Conservation (phyloP, 2,797 vertebrate species). For the Cirrhinus molitorella region DNA sequence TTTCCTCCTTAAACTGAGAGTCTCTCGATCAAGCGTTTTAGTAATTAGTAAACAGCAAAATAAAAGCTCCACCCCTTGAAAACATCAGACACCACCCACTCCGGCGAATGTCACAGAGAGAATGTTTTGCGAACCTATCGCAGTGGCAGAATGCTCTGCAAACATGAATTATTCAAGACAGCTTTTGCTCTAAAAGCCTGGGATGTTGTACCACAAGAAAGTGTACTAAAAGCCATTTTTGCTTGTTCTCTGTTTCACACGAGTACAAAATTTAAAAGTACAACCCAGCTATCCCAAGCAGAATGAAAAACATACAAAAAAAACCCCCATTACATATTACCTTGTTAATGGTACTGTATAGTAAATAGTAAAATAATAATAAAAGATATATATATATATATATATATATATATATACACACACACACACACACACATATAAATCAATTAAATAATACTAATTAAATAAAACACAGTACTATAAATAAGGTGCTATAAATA, state of each 20-base stretch:
- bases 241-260: conserved; percentile 52
- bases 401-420: too few species aligned
- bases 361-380: too few species aligned
- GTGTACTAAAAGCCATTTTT: conserved; percentile 57
- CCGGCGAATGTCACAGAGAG: conserved; percentile 69
- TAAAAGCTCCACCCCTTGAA: conserved; percentile 43
- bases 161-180: conserved; percentile 90
- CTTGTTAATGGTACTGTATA: neutral
- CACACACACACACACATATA: too few species aligned
- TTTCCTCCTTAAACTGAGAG: conserved; percentile 61
- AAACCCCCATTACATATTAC: neutral
- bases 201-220: conserved; percentile 65
- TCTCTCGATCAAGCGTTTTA: conserved; percentile 62
- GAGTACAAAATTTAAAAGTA: conserved; percentile 40
- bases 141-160: conserved; percentile 71
- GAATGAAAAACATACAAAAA: neutral
- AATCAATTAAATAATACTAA: too few species aligned
- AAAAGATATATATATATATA: too few species aligned
- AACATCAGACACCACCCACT: conserved; percentile 57
- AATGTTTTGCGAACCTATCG: conserved; percentile 79
- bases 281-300: neutral
- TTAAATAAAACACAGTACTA: neutral
- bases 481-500: neutral
- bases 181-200: conserved; percentile 82
- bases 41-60: conserved; percentile 67